phyloP scores from a whole-genome alignment of 2,797 vertebrate genomes.

The Decapterus maruadsi region DNA sequence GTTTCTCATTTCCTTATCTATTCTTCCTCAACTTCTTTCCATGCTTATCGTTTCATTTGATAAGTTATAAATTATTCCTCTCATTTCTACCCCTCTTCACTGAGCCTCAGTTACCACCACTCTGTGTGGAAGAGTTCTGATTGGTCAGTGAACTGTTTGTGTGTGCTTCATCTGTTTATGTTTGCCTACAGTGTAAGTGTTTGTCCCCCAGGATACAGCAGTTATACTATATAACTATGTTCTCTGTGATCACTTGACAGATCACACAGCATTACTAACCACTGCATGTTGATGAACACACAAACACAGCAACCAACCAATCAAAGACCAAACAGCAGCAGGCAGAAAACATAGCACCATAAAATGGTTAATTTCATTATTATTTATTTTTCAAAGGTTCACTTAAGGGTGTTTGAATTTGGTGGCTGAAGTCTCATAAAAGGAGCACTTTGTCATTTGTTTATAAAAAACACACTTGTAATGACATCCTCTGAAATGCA shows the following conservation, averaged over 20 bases:
- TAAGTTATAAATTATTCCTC: too few species aligned
- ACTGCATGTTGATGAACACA: slow-evolving; percentile 1
- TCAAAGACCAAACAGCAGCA: background rate
- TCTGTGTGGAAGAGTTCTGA: too few species aligned
- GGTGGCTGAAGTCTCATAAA: background rate
- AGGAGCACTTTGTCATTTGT: background rate
- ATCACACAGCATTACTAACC: slow-evolving; percentile 37
- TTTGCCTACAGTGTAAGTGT: background rate
- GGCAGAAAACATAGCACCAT: background rate
- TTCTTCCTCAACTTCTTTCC: background rate
- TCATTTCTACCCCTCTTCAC: background rate
- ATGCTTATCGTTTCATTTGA: background rate
- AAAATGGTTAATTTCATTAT: background rate
- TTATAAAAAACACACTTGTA: background rate
- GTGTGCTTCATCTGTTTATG: slow-evolving; percentile 12
- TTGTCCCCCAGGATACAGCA: slow-evolving; percentile 8
- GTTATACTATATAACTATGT: slow-evolving; percentile 27
- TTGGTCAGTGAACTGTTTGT: too few species aligned
- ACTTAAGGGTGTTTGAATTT: background rate
- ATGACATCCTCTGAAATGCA: background rate
- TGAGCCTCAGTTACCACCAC: slow-evolving; percentile 15
- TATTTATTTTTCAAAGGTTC: background rate
- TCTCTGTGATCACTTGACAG: slow-evolving; percentile 26
- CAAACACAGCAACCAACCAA: background rate
- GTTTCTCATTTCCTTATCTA: background rate